Evolutionary conservation across 2,888 invertebrate species (phyloP).

Genomic region (Cheilosia pagana): DNA sequence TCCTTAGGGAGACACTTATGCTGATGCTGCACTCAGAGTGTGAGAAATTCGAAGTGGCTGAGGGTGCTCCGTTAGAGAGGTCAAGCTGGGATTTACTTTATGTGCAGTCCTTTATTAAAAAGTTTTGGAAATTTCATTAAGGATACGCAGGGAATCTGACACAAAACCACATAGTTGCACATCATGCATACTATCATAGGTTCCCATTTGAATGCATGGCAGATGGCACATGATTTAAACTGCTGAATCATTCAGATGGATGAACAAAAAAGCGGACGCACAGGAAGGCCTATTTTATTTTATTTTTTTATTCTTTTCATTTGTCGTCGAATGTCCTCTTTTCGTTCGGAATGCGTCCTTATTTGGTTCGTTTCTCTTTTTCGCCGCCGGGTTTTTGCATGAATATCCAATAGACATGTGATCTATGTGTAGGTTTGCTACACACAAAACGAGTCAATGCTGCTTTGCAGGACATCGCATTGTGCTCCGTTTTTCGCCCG

Average conservation of each 20-base stretch:
- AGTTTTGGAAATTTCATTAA: slow-evolving; percentile 18
- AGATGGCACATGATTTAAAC: slow-evolving; percentile 35
- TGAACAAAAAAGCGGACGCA: slow-evolving; percentile 42
- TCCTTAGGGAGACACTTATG: not conserved
- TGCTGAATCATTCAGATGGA: slow-evolving; percentile 37
- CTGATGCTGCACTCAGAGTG: not conserved
- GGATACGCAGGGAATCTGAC: not conserved
- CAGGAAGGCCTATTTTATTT: slow-evolving; percentile 40
- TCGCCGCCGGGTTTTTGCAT: slow-evolving; percentile 39
- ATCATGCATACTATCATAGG: no score
- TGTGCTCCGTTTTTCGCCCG: slow-evolving; percentile 20
- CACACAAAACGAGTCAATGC: slow-evolving; percentile 43
- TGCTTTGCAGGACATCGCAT: slow-evolving; percentile 39
- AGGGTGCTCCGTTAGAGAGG: slow-evolving; percentile 1
- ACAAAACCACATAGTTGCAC: slow-evolving; percentile 10
- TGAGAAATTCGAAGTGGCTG: not conserved
- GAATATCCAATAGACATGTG: slow-evolving; percentile 61
- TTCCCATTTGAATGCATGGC: slow-evolving; percentile 3
- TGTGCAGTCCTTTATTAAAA: slow-evolving; percentile 11
- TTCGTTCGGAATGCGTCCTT: slow-evolving; percentile 19
- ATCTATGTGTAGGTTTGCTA: slow-evolving; percentile 32
- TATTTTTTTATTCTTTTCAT: not conserved
- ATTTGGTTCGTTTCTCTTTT: slow-evolving; percentile 15
- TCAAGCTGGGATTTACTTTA: slow-evolving; percentile 5
- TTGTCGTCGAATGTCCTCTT: slow-evolving; percentile 25